These are phyloP conservation scores for Esperia sulphurella DNA, from an alignment of 2,888 invertebrate species.

Conservation along the genomic window DNA sequence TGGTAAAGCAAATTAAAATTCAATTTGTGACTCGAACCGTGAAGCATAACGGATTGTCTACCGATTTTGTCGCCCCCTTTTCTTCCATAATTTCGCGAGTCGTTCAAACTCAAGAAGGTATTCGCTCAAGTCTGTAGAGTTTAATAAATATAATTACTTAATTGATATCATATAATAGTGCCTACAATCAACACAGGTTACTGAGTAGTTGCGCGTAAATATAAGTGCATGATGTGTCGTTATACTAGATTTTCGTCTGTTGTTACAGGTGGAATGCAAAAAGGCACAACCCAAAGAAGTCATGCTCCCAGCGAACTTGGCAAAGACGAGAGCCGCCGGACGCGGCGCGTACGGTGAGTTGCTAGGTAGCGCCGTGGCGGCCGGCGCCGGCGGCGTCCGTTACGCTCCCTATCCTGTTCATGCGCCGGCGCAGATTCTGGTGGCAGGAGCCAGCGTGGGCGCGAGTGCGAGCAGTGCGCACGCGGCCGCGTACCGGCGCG, in stretches of 20 bases:
- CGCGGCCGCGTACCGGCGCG: conserved; percentile 64
- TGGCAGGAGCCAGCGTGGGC: conserved; percentile 59
- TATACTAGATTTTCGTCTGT: conserved; percentile 13
- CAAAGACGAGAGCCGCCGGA: conserved; percentile 96
- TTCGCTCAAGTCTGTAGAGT: conserved; percentile 45
- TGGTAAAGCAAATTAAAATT: conserved; percentile 74
- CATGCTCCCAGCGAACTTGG: conserved; percentile 98
- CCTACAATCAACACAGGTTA: too few relatives aligned
- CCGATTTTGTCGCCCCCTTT: conserved; percentile 65
- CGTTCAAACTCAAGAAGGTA: conserved; percentile 50
- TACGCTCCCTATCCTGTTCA: conserved; percentile 82
- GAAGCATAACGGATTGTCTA: conserved; percentile 72
- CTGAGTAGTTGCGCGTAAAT: not conserved
- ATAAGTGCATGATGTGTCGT: not conserved
- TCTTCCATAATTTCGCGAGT: conserved; percentile 67
- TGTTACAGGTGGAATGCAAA: conserved; percentile 98
- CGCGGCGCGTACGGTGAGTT: conserved; percentile 99
- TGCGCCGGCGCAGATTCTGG: conserved; percentile 68
- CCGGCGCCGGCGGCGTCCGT: conserved; percentile 78
- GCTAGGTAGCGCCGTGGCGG: conserved; percentile 86
- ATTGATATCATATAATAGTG: not conserved
- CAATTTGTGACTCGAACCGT: conserved; percentile 72
- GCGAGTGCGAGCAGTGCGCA: conserved; percentile 52
- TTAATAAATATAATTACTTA: conserved; percentile 30
- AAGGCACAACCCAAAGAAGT: conserved; percentile 99